phyloP scores from a whole-genome alignment of 2,888 invertebrate genomes.

The Allacma fusca region DNA sequence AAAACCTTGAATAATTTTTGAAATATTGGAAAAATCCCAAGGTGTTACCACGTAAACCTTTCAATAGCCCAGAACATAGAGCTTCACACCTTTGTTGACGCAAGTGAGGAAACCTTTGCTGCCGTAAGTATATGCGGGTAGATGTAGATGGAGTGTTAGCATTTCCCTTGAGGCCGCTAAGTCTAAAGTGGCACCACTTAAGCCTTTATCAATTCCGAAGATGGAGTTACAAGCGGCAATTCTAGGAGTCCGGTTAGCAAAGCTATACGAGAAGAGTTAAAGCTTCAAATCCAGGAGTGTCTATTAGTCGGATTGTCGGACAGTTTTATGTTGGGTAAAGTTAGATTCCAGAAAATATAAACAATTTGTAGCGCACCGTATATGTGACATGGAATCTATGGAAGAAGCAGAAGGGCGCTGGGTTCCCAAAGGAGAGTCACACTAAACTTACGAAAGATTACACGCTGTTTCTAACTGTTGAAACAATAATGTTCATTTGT shows the following conservation, averaged over 20 bases:
- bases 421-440: conserved; percentile 45
- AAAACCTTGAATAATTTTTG: too few species aligned
- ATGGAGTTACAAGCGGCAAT: conserved; percentile 42
- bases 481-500: too few species aligned
- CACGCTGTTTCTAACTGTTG: too few species aligned
- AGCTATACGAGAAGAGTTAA: not conserved
- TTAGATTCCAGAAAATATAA: conserved; percentile 41
- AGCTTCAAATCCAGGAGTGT: not conserved
- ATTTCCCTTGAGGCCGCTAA: conserved; percentile 1
- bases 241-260: conserved; percentile 25
- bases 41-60: conserved; percentile 26
- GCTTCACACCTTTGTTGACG: too few species aligned
- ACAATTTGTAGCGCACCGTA: conserved; percentile 49
- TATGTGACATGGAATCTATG: conserved; percentile 53
- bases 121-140: not conserved
- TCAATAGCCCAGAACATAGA: not conserved
- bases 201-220: conserved; percentile 31
- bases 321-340: conserved; percentile 49
- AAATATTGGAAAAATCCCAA: conserved; percentile 37
- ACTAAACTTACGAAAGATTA: too few species aligned
- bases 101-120: conserved; percentile 16
- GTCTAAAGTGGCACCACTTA: conserved; percentile 36
- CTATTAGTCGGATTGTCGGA: conserved; percentile 49
- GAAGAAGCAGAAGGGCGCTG: conserved; percentile 47
- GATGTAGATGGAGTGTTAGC: not conserved